phyloP scores from a whole-genome alignment of 2,888 invertebrate genomes.

The Luperina testacea region DNA sequence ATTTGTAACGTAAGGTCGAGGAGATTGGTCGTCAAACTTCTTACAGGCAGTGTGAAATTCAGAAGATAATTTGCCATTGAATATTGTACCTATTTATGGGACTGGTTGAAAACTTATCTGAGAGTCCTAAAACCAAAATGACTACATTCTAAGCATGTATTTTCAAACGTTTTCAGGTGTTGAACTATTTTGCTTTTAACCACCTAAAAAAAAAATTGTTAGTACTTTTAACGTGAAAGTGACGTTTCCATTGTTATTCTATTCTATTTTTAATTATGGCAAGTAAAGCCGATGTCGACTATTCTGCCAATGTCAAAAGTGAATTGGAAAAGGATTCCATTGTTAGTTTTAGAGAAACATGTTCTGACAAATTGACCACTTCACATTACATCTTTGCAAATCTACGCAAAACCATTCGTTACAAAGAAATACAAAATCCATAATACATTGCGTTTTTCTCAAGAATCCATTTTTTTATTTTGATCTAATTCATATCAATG shows the following conservation, averaged over 20 bases:
- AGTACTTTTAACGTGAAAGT: not conserved
- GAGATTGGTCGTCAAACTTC: not conserved
- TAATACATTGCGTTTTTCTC: conserved; percentile 43
- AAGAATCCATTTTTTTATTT: conserved; percentile 5
- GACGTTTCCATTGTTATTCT: not conserved
- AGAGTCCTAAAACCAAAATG: not conserved
- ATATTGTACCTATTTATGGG: not conserved
- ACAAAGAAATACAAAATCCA: conserved; percentile 10
- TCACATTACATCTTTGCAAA: conserved; percentile 2
- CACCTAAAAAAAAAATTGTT: not conserved
- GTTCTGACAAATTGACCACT: conserved; percentile 39
- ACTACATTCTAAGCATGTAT: no score
- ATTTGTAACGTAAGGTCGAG: not conserved
- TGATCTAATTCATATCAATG: conserved; percentile 35
- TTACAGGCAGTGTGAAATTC: not conserved
- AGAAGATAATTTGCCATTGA: not conserved
- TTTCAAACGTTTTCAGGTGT: not conserved
- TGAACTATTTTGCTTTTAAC: not conserved
- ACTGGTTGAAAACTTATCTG: not conserved
- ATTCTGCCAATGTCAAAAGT: no score
- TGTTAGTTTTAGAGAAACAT: conserved; percentile 16
- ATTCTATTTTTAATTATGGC: no score
- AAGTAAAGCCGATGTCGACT: no score
- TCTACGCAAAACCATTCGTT: not conserved
- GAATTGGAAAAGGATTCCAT: no score